Percentiles rank a stretch among this genome's conserved stretches.
Conservation (phyloP, 2,113 vertebrate species). For the Anser brachyrhynchus region DNA sequence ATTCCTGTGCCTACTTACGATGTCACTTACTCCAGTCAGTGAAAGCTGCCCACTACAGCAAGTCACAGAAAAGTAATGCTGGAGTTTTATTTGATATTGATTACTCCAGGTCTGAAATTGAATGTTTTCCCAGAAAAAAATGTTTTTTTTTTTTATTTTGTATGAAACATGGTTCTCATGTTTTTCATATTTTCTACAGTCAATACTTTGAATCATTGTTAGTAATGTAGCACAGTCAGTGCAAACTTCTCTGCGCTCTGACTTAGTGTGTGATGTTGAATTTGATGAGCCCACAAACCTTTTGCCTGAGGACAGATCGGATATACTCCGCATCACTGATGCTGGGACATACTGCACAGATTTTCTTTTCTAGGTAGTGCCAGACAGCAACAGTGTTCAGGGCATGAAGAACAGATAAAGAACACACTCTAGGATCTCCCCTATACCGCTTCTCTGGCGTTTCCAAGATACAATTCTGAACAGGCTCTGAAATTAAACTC, state of each 20-base stretch:
- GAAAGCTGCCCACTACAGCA: not conserved
- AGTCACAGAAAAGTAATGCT: not conserved
- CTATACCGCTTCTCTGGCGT: not conserved
- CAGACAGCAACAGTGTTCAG: not conserved
- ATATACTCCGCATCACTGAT: not conserved
- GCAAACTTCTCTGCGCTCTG: slow-evolving; percentile 6
- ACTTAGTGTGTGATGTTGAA: not conserved
- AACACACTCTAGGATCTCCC: not conserved
- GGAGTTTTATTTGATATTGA: not conserved
- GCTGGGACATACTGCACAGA: not conserved
- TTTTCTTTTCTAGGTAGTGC: not conserved
- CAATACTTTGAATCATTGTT: not conserved
- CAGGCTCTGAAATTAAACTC: slow-evolving; percentile 53
- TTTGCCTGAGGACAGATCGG: slow-evolving; percentile 33
- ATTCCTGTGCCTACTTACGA: not conserved
- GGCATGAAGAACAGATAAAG: not conserved
- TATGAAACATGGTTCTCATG: slow-evolving; percentile 32
- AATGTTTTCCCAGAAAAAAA: slow-evolving; percentile 27
- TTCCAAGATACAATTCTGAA: slow-evolving; percentile 47
- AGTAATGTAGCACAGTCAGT: not conserved
- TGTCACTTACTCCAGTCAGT: not conserved
- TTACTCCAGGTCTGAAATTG: not conserved
- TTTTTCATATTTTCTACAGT: slow-evolving; percentile 42
- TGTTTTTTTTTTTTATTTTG: slow-evolving; percentile 33
- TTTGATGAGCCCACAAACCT: slow-evolving; percentile 18